Evolutionary conservation across 1,140 invertebrate genomes (phyloP), one percentile per base, ranked within the genome.

Genomic region (Brachionus asplanchnoidis): DNA sequence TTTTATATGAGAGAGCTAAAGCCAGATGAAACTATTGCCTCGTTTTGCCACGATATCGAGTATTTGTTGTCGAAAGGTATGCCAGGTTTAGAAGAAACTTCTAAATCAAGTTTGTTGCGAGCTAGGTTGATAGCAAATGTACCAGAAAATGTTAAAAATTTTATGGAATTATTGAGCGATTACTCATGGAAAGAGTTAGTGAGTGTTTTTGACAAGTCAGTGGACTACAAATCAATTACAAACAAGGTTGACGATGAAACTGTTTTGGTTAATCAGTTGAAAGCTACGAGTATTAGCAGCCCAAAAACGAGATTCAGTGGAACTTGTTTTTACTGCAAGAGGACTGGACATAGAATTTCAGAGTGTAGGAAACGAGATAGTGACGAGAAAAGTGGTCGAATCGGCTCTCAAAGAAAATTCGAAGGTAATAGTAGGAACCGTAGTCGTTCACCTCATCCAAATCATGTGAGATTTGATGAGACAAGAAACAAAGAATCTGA

Each of bases 141-240:
- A 36, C 65, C 65, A 26, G 65, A 68, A 36, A 68, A 68, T 68
- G 23, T 68, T 26, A 68, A 68, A 68, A 68, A 68, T 68, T 68
- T 68, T 36, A 68, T 68, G 23, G 65, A 68, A 68, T 32, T 68
- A 36, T 68, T 68, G 65, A 68, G 28, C 65, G 65, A 68, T 68
- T 32, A 68, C 26, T 68, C 65, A 68, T 68, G 65, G 65, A 68
- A 68, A 68, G 65, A 68, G 23, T 68, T 68, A 68, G 65, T 68
- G 65, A 32, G 23, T 68, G 23, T 68, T 32, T 68, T 68, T 68
- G 65, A 68, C 23, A 36, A 68, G 28, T 68, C 65, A 28, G 65
- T 68, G 23, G 65, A 68, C 65, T 68, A 68, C 65, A 68, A 68
- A 36, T 68, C 65, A 68, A 32, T 36, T 56, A 56, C 50, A 56